Evolutionary conservation across 2,888 invertebrate genomes (phyloP).

Genomic region (Pseudanteris insignis): DNA sequence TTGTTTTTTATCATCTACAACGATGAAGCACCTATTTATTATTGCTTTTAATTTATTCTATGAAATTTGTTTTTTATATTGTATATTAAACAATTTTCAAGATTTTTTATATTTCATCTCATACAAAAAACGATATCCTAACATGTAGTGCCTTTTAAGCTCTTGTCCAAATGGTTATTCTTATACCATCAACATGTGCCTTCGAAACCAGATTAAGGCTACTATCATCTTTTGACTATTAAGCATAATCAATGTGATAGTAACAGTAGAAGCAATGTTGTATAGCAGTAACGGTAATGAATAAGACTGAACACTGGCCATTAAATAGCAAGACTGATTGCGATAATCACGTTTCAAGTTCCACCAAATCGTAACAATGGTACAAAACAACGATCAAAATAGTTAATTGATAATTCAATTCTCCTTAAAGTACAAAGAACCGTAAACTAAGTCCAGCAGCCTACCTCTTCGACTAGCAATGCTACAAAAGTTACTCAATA

Average conservation of each 20-base stretch:
- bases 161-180: background rate
- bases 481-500: conserved; percentile 1
- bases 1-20: too few relatives aligned
- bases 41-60: too few relatives aligned
- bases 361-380: conserved; percentile 18
- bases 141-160: conserved; percentile 4
- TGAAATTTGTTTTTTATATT: too few relatives aligned
- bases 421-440: conserved; percentile 27
- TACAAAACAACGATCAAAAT: conserved; percentile 28
- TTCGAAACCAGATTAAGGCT: conserved; percentile 2
- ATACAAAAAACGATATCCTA: too few relatives aligned
- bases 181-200: conserved; percentile 5
- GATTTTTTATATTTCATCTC: too few relatives aligned
- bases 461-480: background rate
- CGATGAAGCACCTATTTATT: too few relatives aligned
- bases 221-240: background rate
- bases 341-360: conserved; percentile 17
- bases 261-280: conserved; percentile 7
- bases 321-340: conserved; percentile 28
- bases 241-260: conserved; percentile 13
- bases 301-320: conserved; percentile 31
- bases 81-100: too few relatives aligned
- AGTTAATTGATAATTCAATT: conserved; percentile 18
- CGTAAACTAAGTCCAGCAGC: conserved; percentile 18
- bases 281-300: conserved; percentile 9